Percentiles rank a stretch among this genome's conserved stretches.
Conservation (phyloP, 1,140 invertebrate genomes). For the Meloidogyne exigua region DNA sequence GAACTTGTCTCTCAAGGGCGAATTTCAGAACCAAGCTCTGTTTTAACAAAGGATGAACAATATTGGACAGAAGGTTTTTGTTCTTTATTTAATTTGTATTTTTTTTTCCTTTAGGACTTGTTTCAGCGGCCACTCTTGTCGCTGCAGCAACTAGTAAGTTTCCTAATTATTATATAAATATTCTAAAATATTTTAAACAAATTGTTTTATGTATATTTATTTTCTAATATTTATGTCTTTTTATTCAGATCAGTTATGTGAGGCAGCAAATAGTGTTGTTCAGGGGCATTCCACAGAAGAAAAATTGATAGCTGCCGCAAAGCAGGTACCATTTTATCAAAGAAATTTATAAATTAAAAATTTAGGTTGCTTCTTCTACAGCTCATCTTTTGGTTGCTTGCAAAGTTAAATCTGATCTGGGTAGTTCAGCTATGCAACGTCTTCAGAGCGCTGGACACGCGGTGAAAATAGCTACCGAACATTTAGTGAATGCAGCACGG, state of each 20-base stretch:
- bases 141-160: slow-evolving; percentile 75
- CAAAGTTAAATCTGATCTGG: slow-evolving; percentile 94
- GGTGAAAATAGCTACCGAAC: slow-evolving; percentile 94
- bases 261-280: slow-evolving; percentile 92
- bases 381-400: slow-evolving; percentile 94
- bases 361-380: slow-evolving; percentile 86
- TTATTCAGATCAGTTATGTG: slow-evolving; percentile 87
- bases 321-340: slow-evolving; percentile 69
- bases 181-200: not conserved
- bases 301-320: slow-evolving; percentile 89
- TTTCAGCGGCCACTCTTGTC: slow-evolving; percentile 87
- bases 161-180: not conserved
- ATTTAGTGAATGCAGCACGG: slow-evolving; percentile 86
- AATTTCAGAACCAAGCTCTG: slow-evolving; percentile 43
- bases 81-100: not conserved
- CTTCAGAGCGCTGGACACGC: slow-evolving; percentile 88
- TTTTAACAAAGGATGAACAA: slow-evolving; percentile 76
- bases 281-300: slow-evolving; percentile 91
- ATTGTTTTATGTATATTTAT: too few relatives aligned
- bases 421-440: slow-evolving; percentile 86
- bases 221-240: too few relatives aligned
- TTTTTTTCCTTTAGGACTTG: slow-evolving; percentile 69
- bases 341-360: slow-evolving; percentile 1
- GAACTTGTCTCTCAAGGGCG: slow-evolving; percentile 59
- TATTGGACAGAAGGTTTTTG: slow-evolving; percentile 80